Percentiles rank a stretch among this genome's conserved stretches.
These are phyloP conservation scores for Melanotaenia duboulayi DNA, from an alignment of 2,113 vertebrate genomes.

Conservation along the genomic window DNA sequence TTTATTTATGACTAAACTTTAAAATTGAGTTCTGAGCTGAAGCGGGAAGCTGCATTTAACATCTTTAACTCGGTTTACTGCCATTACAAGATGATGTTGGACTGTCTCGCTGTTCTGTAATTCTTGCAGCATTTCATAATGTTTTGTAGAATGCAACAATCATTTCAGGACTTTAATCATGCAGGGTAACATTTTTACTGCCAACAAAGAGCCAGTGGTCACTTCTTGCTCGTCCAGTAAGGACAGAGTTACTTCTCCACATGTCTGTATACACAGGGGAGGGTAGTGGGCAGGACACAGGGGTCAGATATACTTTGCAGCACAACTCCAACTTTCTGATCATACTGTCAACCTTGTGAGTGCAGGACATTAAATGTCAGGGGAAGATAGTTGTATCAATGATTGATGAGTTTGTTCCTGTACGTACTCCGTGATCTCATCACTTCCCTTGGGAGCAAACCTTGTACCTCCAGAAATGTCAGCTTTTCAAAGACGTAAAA, in stretches of 20 bases:
- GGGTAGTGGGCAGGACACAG: conserved; percentile 17
- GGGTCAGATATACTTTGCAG: conserved; percentile 70
- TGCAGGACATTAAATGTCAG: conserved; percentile 92
- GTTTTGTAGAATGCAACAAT: background rate
- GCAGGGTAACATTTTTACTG: background rate
- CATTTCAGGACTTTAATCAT: conserved; percentile 1
- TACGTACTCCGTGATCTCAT: conserved; percentile 63
- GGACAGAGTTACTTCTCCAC: conserved; percentile 9
- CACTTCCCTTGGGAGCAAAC: conserved; percentile 30
- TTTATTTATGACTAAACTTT: background rate
- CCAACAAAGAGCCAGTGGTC: conserved; percentile 13
- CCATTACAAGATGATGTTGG: conserved; percentile 10
- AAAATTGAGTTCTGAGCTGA: background rate
- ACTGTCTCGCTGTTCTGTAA: background rate
- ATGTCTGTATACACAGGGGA: conserved; percentile 25
- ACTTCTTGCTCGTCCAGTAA: conserved; percentile 4
- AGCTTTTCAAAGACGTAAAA: conserved; percentile 34
- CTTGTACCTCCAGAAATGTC: conserved; percentile 48
- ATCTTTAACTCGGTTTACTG: conserved; percentile 1
- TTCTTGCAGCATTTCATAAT: background rate
- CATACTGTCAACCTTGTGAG: conserved; percentile 92
- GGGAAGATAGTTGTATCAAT: conserved; percentile 66
- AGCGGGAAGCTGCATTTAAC: background rate
- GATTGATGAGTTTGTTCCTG: conserved; percentile 72
- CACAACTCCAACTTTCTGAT: conserved; percentile 80